These are phyloP conservation scores for Speoplatyrhinus poulsoni DNA, from an alignment of 2,113 vertebrate genomes.

Conservation along the genomic window DNA sequence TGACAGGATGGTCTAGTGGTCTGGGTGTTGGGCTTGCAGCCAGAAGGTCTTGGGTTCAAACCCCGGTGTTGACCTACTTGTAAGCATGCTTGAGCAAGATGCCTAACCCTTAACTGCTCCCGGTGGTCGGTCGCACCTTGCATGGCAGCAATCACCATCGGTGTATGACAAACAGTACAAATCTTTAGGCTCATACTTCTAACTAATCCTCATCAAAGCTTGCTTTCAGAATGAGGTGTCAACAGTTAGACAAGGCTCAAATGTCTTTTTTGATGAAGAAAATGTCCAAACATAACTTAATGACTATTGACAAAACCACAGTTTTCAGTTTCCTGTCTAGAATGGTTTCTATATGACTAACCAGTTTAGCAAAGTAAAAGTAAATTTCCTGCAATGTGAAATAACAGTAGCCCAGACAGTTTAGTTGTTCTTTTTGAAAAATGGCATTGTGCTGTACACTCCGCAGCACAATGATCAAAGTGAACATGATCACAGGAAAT, in stretches of 20 bases:
- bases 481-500: no score
- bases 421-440: no score
- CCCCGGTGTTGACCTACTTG: no score
- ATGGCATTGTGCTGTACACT: no score
- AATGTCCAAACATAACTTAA: conserved; percentile 15
- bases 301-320: conserved; percentile 35
- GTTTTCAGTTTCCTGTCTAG: conserved; percentile 18
- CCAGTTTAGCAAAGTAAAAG: conserved; percentile 10
- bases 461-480: no score
- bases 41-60: no score
- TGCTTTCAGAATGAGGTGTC: conserved; percentile 15
- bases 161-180: not conserved
- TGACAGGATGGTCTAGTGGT: no score
- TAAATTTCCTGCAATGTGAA: not conserved
- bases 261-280: conserved; percentile 25
- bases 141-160: no score
- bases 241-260: conserved; percentile 16
- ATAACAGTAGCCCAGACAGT: conserved; percentile 11
- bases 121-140: no score
- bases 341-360: conserved; percentile 11
- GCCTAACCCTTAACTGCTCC: no score
- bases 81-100: no score
- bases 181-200: not conserved
- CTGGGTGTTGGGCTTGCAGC: no score
- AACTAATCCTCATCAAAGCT: conserved; percentile 38